phyloP scores from a whole-genome alignment of 2,113 vertebrate genomes.

The Rhinogobius similis region DNA sequence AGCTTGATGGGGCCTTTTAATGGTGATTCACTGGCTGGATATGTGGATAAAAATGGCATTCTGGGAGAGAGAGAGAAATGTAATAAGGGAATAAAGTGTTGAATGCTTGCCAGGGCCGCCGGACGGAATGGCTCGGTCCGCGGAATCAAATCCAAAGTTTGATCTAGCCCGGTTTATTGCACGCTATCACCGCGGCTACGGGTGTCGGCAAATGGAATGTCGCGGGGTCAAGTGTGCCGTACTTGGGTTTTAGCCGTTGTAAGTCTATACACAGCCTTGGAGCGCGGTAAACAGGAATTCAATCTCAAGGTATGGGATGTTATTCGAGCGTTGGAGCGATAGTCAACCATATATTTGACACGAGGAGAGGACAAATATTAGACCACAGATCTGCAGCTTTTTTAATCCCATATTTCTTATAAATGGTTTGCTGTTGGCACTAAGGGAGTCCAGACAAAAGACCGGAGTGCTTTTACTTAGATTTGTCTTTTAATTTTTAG shows the following conservation, averaged over 20 bases:
- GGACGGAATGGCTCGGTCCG: conserved; percentile 57
- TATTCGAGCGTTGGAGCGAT: conserved; percentile 33
- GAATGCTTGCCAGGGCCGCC: conserved; percentile 65
- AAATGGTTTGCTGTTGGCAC: neutral
- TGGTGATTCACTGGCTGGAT: conserved; percentile 80
- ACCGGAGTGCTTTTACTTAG: neutral
- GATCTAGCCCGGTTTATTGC: conserved; percentile 70
- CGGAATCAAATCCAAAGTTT: conserved; percentile 76
- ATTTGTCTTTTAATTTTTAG: neutral
- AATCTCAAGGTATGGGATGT: conserved; percentile 24
- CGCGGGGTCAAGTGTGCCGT: conserved; percentile 59
- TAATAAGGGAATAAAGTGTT: conserved; percentile 78
- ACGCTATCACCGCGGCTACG: conserved; percentile 57
- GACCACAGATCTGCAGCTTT: conserved; percentile 18
- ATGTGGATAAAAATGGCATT: conserved; percentile 81
- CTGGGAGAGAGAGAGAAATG: conserved; percentile 71
- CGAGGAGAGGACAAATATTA: conserved; percentile 27
- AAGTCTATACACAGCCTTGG: conserved; percentile 57
- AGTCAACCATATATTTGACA: conserved; percentile 32
- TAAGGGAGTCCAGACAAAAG: neutral
- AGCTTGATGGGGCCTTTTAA: conserved; percentile 79
- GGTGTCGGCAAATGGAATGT: conserved; percentile 48
- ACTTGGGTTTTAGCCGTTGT: conserved; percentile 60
- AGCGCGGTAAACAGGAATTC: conserved; percentile 58
- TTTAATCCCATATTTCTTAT: conserved; percentile 18